Conservation (phyloP, 1,140 invertebrate species). For the Drosophila nebulosa region DNA sequence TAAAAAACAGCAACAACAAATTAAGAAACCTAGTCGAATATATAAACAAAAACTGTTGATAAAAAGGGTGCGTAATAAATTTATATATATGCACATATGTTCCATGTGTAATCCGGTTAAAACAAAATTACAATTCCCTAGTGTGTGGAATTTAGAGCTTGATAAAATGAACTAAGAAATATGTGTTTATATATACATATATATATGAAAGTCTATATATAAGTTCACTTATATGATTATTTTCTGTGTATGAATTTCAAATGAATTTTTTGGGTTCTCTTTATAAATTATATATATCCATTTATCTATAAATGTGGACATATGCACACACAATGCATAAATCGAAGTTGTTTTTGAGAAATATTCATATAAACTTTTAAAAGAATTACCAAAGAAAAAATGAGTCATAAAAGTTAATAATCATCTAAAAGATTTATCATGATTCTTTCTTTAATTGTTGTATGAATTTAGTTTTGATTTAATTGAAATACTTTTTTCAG, state of each 20-base stretch:
- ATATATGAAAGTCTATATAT: slow-evolving; percentile 40
- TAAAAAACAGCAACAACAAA: neutral
- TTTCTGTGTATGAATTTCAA: neutral
- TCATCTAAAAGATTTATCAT: neutral
- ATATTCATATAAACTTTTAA: neutral
- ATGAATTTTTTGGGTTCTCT: neutral
- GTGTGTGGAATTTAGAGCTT: slow-evolving; percentile 45
- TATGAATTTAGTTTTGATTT: neutral
- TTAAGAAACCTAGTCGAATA: slow-evolving; percentile 19
- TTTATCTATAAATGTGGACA: neutral
- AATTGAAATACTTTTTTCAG: slow-evolving; percentile 45
- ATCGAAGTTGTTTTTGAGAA: neutral
- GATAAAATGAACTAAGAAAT: slow-evolving; percentile 47
- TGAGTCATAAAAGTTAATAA: neutral
- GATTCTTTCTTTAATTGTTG: neutral
- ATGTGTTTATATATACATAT: slow-evolving; percentile 7
- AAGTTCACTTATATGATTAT: slow-evolving; percentile 21
- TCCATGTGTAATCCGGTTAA: slow-evolving; percentile 40
- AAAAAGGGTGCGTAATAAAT: slow-evolving; percentile 49
- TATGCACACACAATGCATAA: neutral
- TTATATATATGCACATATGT: slow-evolving; percentile 2
- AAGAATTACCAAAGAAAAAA: neutral
- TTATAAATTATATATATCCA: neutral
- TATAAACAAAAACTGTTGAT: slow-evolving; percentile 24
- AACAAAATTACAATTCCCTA: slow-evolving; percentile 9